These are phyloP conservation scores for Megalops atlanticus DNA, from an alignment of 2,113 vertebrate species.

Conservation along the genomic window DNA sequence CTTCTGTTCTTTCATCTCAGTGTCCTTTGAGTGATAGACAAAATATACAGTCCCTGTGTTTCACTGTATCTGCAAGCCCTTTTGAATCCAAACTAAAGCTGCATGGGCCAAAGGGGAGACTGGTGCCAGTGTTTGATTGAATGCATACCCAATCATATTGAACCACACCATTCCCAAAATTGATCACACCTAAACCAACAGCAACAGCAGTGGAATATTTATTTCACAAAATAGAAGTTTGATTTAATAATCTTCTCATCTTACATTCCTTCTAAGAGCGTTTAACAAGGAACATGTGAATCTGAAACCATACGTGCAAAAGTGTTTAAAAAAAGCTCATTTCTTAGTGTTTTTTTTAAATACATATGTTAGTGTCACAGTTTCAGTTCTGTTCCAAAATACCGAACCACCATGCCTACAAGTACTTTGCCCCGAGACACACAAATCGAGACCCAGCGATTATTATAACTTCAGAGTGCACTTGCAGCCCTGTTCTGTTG, in stretches of 20 bases:
- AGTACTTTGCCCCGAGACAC: too few species aligned
- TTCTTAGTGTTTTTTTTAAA: not conserved
- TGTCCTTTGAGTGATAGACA: conserved; percentile 39
- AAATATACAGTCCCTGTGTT: conserved; percentile 43
- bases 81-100: conserved; percentile 37
- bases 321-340: conserved; percentile 54
- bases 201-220: conserved; percentile 74
- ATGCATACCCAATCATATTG: conserved; percentile 69
- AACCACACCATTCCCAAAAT: conserved; percentile 67
- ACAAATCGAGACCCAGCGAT: too few species aligned
- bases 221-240: conserved; percentile 83
- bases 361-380: not conserved
- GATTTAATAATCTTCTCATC: conserved; percentile 82
- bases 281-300: conserved; percentile 80
- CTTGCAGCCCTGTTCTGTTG: too few species aligned
- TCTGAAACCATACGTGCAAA: conserved; percentile 78
- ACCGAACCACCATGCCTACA: too few species aligned
- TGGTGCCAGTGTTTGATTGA: conserved; percentile 65
- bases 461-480: too few species aligned
- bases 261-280: conserved; percentile 78
- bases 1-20: conserved; percentile 40
- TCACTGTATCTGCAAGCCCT: conserved; percentile 15
- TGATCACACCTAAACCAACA: conserved; percentile 70
- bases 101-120: conserved; percentile 49
- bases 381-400: too few species aligned